A percentile compares a stretch with the other conserved stretches of the same genome.
Conservation (phyloP, 2,113 vertebrate genomes). For the Scomber colias region DNA sequence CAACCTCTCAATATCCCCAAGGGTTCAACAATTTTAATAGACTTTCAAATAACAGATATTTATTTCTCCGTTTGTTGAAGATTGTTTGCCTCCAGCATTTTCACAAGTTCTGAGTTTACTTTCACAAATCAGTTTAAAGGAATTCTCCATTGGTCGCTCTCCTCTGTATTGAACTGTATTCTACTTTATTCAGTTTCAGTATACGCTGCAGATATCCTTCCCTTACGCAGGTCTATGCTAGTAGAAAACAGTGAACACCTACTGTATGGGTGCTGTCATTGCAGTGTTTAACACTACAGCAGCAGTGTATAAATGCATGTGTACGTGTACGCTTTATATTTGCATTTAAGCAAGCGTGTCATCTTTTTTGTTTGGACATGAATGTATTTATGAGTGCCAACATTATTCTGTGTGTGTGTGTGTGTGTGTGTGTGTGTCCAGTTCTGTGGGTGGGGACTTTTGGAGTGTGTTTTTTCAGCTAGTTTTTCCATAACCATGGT, state of each 20-base stretch:
- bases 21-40: slow-evolving; percentile 26
- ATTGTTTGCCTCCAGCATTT: slow-evolving; percentile 10
- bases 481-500: slow-evolving; percentile 55
- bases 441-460: slow-evolving; percentile 37
- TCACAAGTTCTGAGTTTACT: slow-evolving; percentile 5
- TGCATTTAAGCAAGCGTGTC: background rate
- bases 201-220: background rate
- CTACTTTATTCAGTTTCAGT: background rate
- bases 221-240: background rate
- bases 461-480: slow-evolving; percentile 14
- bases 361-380: background rate
- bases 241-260: background rate
- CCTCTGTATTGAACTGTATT: background rate
- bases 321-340: background rate
- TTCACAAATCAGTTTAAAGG: background rate
- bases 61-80: background rate
- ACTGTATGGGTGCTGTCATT: slow-evolving; percentile 4
- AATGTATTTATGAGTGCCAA: background rate
- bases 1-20: background rate
- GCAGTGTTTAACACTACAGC: background rate
- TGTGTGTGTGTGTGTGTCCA: slow-evolving; percentile 2
- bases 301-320: background rate
- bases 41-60: slow-evolving; percentile 21
- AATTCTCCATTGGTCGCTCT: background rate
- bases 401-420: background rate